Evolutionary conservation across 2,888 invertebrate species (phyloP).

Genomic region (Odontomyia ornata): DNA sequence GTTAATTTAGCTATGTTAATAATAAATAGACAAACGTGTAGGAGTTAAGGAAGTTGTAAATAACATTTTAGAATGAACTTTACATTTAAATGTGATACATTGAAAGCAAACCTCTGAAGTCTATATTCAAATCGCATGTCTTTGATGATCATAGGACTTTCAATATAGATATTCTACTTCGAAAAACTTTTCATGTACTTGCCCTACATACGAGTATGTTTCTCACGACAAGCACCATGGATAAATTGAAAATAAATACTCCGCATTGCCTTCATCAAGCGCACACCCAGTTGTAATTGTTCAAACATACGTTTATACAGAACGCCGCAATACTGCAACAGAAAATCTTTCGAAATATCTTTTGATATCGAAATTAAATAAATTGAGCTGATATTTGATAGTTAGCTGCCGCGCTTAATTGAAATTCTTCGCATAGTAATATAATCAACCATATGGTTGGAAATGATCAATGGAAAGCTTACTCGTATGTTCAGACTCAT

Average conservation of each 20-base stretch:
- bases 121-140: too few species aligned
- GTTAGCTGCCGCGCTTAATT: neutral
- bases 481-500: too few species aligned
- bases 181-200: neutral
- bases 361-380: conserved; percentile 4
- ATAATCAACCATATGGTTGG: conserved; percentile 9
- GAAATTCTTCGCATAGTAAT: conserved; percentile 7
- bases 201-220: conserved; percentile 16
- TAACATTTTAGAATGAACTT: too few species aligned
- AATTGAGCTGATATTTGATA: neutral
- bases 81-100: too few species aligned
- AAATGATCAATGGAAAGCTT: neutral
- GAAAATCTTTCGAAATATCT: neutral
- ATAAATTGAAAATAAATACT: conserved; percentile 12
- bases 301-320: neutral
- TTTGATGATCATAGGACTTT: too few species aligned
- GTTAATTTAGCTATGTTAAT: too few species aligned
- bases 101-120: too few species aligned
- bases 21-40: too few species aligned
- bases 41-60: too few species aligned
- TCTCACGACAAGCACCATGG: neutral
- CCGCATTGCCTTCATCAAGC: neutral
- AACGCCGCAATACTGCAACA: neutral
- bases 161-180: too few species aligned
- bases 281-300: neutral